Conservation (phyloP, 53 echinoderm and acorn worm genomes). For the Henricia sp. region DNA sequence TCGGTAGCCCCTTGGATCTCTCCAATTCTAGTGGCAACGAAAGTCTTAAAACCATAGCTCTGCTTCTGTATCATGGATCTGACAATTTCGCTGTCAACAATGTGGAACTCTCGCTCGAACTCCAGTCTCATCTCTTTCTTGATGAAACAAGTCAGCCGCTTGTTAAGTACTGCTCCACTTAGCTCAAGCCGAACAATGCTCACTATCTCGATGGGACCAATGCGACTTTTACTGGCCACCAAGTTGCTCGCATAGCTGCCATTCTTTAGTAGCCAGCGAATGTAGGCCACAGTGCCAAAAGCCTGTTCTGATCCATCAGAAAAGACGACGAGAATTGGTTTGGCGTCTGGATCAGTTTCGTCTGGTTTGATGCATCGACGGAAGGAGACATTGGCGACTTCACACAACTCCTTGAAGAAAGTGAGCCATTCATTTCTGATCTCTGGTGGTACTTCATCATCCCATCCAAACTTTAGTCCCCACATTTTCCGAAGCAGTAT, state of each 20-base stretch:
- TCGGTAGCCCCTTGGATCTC: constrained; percentile 43
- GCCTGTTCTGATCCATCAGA: constrained; percentile 68
- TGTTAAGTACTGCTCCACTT: constrained; percentile 61
- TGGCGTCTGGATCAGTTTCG: constrained; percentile 13
- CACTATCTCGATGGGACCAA: constrained; percentile 53
- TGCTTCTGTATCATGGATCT: constrained; percentile 58
- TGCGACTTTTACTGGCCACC: constrained; percentile 56
- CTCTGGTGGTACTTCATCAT: constrained; percentile 3
- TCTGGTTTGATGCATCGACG: constrained; percentile 38
- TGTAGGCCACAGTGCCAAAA: constrained; percentile 51
- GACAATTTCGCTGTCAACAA: constrained; percentile 67
- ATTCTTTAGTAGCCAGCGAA: constrained; percentile 36
- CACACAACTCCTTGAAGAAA: constrained; percentile 26
- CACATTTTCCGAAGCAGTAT: constrained; percentile 44
- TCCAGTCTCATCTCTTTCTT: constrained; percentile 45
- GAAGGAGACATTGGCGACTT: neutral
- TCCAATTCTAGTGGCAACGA: constrained; percentile 60
- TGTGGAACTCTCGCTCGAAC: constrained; percentile 30
- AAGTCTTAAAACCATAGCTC: constrained; percentile 65
- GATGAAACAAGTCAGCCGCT: constrained; percentile 55
- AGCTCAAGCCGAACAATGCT: constrained; percentile 57
- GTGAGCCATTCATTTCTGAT: constrained; percentile 22
- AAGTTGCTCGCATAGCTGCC: constrained; percentile 30
- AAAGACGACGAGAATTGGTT: constrained; percentile 48
- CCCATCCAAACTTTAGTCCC: constrained; percentile 27